Conservation (phyloP, 2,888 invertebrate species). For the Drosophila gaucha region DNA sequence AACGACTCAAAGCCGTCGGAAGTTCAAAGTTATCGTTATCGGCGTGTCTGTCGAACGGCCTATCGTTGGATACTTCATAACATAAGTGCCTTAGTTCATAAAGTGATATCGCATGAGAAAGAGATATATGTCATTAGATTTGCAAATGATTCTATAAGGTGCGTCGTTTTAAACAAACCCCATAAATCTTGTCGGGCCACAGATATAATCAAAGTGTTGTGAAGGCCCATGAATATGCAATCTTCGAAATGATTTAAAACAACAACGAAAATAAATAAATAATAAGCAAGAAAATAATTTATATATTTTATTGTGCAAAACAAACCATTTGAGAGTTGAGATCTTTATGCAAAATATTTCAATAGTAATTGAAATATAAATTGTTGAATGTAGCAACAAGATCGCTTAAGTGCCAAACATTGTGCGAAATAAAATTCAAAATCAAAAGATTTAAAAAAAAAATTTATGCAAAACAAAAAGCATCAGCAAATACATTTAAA, state of each 20-base stretch:
- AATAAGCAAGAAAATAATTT: constrained; percentile 9
- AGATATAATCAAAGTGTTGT: constrained; percentile 51
- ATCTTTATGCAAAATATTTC: constrained; percentile 43
- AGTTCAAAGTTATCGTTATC: constrained; percentile 27
- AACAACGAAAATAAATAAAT: constrained; percentile 37
- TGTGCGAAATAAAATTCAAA: constrained; percentile 57
- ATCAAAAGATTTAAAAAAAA: constrained; percentile 39
- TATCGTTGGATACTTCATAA: constrained; percentile 6
- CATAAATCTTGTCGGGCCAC: constrained; percentile 63
- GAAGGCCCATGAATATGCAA: constrained; percentile 63
- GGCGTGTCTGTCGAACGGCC: not conserved
- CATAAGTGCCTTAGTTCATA: constrained; percentile 29
- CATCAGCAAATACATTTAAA: constrained; percentile 30
- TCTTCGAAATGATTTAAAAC: constrained; percentile 34
- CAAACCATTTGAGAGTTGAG: constrained; percentile 34
- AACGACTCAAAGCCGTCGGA: constrained; percentile 61
- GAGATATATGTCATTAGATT: constrained; percentile 51
- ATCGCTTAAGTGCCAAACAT: constrained; percentile 65
- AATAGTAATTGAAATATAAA: constrained; percentile 55
- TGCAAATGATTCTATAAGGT: constrained; percentile 52
- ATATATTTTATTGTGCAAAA: constrained; percentile 44
- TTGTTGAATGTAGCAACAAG: constrained; percentile 38
- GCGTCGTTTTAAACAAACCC: constrained; percentile 44
- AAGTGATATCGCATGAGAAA: constrained; percentile 15
- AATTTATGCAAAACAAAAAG: constrained; percentile 47